Evolutionary conservation across 2,888 invertebrate species (phyloP).

Genomic region (Protophormia terraenovae): DNA sequence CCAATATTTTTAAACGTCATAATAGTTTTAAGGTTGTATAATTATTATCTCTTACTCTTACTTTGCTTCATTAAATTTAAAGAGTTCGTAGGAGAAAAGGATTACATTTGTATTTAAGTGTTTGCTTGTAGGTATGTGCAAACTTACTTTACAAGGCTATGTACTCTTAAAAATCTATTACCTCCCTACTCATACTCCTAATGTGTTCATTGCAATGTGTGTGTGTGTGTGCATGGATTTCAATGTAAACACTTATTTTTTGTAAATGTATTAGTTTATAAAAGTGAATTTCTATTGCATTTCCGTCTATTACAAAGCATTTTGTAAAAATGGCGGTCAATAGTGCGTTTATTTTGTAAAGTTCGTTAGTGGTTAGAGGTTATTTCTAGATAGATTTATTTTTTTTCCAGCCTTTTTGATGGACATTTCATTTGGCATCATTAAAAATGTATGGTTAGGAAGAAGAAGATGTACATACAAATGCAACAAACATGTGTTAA

Average conservation of each 20-base stretch:
- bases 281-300: slow-evolving; percentile 13
- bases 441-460: not conserved
- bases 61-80: no score
- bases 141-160: not conserved
- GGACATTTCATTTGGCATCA: slow-evolving; percentile 8
- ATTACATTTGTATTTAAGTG: not conserved
- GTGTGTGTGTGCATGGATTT: not conserved
- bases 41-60: no score
- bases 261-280: no score
- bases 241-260: no score
- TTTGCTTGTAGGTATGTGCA: no score
- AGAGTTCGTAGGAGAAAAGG: not conserved
- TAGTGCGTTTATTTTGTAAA: slow-evolving; percentile 31
- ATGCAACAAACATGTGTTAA: not conserved
- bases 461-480: no score
- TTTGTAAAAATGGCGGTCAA: slow-evolving; percentile 32
- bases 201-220: not conserved
- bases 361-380: slow-evolving; percentile 11
- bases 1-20: no score
- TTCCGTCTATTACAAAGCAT: not conserved
- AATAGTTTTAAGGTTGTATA: no score
- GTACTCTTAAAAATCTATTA: not conserved
- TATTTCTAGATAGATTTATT: no score
- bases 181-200: not conserved
- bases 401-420: not conserved